Percentiles rank a stretch among this genome's conserved stretches.
Evolutionary conservation across 2,113 vertebrate genomes (phyloP).

Genomic region (Ciconia maguari): DNA sequence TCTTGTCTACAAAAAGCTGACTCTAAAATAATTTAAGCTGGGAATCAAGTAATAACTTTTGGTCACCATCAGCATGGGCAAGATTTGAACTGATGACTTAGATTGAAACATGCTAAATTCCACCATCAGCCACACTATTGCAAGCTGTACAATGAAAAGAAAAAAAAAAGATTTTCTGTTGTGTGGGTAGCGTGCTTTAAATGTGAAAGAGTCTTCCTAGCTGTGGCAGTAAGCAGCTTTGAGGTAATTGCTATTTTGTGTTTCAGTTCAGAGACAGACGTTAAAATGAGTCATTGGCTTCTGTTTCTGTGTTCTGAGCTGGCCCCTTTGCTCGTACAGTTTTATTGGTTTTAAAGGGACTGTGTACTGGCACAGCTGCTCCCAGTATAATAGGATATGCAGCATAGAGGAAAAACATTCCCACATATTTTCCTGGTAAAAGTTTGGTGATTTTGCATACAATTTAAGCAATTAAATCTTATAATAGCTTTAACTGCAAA

Average conservation of each 20-base stretch:
- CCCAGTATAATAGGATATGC: background rate
- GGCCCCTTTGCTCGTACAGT: background rate
- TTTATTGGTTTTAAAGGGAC: constrained; percentile 18
- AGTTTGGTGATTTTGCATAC: background rate
- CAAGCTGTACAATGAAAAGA: background rate
- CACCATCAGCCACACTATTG: background rate
- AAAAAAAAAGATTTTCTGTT: background rate
- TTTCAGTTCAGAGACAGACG: constrained; percentile 11
- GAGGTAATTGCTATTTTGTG: constrained; percentile 50
- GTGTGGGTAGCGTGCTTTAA: background rate
- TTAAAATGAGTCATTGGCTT: constrained; percentile 33
- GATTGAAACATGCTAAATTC: background rate
- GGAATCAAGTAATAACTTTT: constrained; percentile 21
- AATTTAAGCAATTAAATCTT: background rate
- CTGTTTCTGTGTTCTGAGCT: constrained; percentile 1
- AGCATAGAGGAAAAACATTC: background rate
- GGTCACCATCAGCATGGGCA: background rate
- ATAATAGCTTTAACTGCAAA: background rate
- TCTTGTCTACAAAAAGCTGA: constrained; percentile 3
- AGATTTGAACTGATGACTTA: background rate
- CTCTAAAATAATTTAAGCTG: constrained; percentile 19
- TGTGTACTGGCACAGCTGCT: background rate
- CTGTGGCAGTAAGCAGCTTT: constrained; percentile 32
- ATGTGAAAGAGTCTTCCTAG: background rate
- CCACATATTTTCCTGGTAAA: background rate